phyloP scores from a whole-genome alignment of 2,888 invertebrate genomes.

The Trichogramma evanescens region DNA sequence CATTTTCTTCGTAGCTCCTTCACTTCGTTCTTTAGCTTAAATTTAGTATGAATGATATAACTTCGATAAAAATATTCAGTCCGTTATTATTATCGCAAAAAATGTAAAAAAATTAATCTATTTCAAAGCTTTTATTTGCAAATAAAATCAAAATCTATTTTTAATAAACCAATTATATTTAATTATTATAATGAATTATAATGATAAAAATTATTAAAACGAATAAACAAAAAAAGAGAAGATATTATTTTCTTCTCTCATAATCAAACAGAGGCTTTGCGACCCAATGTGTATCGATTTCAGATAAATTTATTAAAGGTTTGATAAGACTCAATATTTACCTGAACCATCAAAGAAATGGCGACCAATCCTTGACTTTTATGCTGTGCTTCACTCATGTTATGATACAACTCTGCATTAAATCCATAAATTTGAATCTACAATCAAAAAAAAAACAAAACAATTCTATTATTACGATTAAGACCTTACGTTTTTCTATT shows the following conservation, averaged over 20 bases:
- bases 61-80: no score
- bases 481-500: no score
- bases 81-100: no score
- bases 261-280: background rate
- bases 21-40: background rate
- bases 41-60: no score
- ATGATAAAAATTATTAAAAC: background rate
- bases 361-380: constrained; percentile 96
- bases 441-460: constrained; percentile 32
- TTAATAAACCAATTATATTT: background rate
- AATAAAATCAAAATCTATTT: no score
- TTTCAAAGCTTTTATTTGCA: no score
- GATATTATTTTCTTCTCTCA: background rate
- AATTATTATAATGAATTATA: background rate
- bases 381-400: constrained; percentile 92
- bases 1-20: background rate
- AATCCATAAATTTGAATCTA: constrained; percentile 96
- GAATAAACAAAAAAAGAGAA: background rate
- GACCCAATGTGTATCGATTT: background rate
- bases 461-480: no score
- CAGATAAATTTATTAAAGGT: background rate
- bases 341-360: constrained; percentile 91
- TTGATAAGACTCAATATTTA: constrained; percentile 42
- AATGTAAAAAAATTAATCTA: no score
- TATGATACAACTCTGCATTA: constrained; percentile 93